Percentiles rank a stretch among this genome's conserved stretches.
phyloP scores from a whole-genome alignment of 1,140 invertebrate species.

The Pachyrhynchus sulphureomaculatus region DNA sequence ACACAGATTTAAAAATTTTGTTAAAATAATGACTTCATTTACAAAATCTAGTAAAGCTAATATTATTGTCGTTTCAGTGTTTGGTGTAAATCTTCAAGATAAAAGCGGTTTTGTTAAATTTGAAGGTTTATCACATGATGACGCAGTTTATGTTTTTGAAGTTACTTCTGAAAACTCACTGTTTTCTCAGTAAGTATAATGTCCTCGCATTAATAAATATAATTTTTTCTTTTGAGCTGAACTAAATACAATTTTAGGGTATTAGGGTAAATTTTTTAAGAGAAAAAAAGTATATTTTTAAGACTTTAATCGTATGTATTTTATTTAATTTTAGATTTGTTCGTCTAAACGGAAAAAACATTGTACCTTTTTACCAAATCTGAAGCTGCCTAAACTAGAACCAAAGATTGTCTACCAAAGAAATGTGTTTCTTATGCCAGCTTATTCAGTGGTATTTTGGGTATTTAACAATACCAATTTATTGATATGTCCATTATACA shows the following conservation, averaged over 20 bases:
- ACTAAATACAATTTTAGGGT: not conserved
- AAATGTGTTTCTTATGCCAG: conserved; percentile 55
- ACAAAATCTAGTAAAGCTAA: too few species aligned
- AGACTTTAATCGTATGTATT: not conserved
- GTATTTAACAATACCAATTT: conserved; percentile 44
- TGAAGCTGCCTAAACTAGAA: conserved; percentile 55
- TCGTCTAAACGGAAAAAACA: conserved; percentile 58
- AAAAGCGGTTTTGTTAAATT: conserved; percentile 51
- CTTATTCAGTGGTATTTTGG: conserved; percentile 64
- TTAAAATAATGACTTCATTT: too few species aligned
- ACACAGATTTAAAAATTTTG: too few species aligned
- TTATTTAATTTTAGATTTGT: conserved; percentile 53
- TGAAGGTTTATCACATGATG: conserved; percentile 45
- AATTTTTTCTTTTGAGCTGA: not conserved
- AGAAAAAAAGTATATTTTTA: not conserved
- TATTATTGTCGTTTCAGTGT: conserved; percentile 51
- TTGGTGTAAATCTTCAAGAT: conserved; percentile 62
- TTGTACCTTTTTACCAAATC: conserved; percentile 54
- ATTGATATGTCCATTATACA: too few species aligned
- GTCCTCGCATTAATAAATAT: not conserved
- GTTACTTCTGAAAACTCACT: conserved; percentile 46
- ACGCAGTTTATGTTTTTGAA: conserved; percentile 45
- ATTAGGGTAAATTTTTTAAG: not conserved
- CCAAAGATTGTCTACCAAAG: conserved; percentile 53
- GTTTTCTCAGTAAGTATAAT: conserved; percentile 29